Evolutionary conservation across 2,113 vertebrate genomes (phyloP).

Genomic region (Corythaeola cristata): DNA sequence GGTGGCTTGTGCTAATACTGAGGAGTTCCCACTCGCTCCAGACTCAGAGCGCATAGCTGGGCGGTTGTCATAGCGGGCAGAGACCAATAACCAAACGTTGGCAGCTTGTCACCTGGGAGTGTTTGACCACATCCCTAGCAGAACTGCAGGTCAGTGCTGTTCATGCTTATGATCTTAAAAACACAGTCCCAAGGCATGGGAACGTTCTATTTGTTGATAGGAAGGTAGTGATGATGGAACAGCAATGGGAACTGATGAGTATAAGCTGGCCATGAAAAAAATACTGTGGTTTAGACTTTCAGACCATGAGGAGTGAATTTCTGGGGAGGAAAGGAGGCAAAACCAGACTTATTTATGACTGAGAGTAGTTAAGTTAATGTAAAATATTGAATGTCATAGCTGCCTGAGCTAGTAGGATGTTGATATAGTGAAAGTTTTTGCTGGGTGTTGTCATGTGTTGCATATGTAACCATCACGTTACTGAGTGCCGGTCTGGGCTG

Average conservation of each 20-base stretch:
- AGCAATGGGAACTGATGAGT: not conserved
- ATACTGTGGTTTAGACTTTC: not conserved
- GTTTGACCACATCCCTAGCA: not conserved
- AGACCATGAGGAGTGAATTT: not conserved
- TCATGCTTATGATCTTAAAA: not conserved
- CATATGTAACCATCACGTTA: rapidly evolving
- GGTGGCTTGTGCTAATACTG: not conserved
- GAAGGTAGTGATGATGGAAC: not conserved
- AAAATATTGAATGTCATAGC: not conserved
- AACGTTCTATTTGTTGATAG: not conserved
- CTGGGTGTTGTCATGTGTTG: not conserved
- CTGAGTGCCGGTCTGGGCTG: not conserved
- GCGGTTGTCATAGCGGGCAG: not conserved
- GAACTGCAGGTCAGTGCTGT: not conserved
- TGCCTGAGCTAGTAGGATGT: not conserved
- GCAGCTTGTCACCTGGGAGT: not conserved
- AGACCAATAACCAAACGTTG: not conserved
- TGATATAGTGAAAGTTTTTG: not conserved
- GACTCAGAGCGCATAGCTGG: not conserved
- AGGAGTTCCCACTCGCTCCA: not conserved
- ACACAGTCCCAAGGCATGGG: not conserved
- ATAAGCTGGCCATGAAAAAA: not conserved
- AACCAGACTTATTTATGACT: not conserved
- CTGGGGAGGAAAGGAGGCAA: not conserved
- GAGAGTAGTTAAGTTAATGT: not conserved